Evolutionary conservation across 2,797 vertebrate species (phyloP).

Genomic region (Cichlasoma orientale): DNA sequence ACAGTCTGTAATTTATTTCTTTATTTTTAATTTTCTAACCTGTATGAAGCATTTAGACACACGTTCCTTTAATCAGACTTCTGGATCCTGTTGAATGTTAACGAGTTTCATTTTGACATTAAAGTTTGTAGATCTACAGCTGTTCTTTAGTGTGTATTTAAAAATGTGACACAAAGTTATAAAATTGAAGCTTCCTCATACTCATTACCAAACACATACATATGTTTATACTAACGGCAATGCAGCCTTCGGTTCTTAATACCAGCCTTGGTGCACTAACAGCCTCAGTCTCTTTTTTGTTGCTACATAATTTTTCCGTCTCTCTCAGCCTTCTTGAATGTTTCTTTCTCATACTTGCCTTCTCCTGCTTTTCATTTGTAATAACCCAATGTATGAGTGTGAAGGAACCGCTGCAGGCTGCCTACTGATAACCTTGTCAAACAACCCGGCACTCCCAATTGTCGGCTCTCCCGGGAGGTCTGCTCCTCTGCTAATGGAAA

Average conservation of each 20-base stretch:
- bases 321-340: slow-evolving; percentile 17
- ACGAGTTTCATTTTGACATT: too few species aligned
- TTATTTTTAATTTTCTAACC: neutral
- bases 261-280: neutral
- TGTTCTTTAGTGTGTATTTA: too few species aligned
- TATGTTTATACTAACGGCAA: neutral
- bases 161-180: too few species aligned
- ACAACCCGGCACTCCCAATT: slow-evolving; percentile 37
- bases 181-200: neutral
- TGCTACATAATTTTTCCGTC: neutral
- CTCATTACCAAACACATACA: neutral
- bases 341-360: neutral
- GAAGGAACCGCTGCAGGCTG: slow-evolving; percentile 49
- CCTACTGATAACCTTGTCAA: slow-evolving; percentile 75
- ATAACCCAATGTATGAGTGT: slow-evolving; percentile 46
- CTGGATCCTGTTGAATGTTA: neutral
- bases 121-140: too few species aligned
- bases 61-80: neutral
- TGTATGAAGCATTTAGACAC: neutral
- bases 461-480: slow-evolving; percentile 51
- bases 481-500: slow-evolving; percentile 63
- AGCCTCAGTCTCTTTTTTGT: neutral
- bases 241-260: neutral
- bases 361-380: slow-evolving; percentile 68
- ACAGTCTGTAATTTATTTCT: neutral